These are phyloP conservation scores for Popillia japonica DNA, from an alignment of 1,140 invertebrate genomes.

Conservation along the genomic window DNA sequence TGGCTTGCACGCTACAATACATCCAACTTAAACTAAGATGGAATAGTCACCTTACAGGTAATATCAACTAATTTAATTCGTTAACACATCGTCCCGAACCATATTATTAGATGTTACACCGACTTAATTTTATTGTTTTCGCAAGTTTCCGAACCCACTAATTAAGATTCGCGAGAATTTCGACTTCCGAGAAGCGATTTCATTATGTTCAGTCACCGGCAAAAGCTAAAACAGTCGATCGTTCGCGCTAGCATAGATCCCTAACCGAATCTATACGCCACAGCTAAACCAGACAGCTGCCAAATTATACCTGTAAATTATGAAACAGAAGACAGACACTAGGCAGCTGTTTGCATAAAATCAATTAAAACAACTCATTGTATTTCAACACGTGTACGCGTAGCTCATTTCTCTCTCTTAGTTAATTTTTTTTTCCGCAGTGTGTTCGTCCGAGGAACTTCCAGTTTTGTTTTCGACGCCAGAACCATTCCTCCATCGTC, in stretches of 20 bases:
- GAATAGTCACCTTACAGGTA: too few relatives aligned
- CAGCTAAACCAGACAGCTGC: background rate
- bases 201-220: background rate
- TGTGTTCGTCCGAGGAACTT: background rate
- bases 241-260: background rate
- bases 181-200: background rate
- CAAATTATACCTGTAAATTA: constrained; percentile 33
- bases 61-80: too few relatives aligned
- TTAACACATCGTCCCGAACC: too few relatives aligned
- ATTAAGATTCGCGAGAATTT: background rate
- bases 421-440: background rate
- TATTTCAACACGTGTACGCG: constrained; percentile 26
- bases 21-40: too few relatives aligned
- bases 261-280: background rate
- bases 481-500: constrained; percentile 1
- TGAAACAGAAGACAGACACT: constrained; percentile 15
- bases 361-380: constrained; percentile 27
- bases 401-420: background rate
- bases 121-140: too few relatives aligned
- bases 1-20: too few relatives aligned
- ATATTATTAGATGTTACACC: too few relatives aligned
- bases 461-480: background rate
- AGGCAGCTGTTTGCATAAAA: constrained; percentile 18
- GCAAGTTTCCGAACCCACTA: too few relatives aligned
- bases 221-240: background rate